Evolutionary conservation across 2,113 vertebrate genomes (phyloP), one percentile per base, ranked within the genome.

Genomic region (Odontophorus gujanensis): DNA sequence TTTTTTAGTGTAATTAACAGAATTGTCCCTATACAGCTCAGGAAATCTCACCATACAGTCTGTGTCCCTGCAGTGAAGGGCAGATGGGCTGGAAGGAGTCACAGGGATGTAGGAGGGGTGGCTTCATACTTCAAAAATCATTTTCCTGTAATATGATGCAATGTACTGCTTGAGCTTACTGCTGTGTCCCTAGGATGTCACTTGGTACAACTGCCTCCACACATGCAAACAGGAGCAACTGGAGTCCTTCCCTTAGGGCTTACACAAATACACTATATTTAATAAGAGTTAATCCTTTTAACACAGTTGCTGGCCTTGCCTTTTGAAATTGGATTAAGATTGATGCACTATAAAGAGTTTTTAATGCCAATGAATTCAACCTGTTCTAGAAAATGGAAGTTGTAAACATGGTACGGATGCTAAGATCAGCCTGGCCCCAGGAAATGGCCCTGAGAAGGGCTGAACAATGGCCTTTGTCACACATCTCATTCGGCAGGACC

Each of bases 231-330:
- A 73, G 90, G 61, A 96, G 71, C 85, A 93, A 96, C 73, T 91
- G 81, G 86, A 95, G 90, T 30, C 85, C 89, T 94, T 90, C 89
- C 95, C 90, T 91, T 40, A 94, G 90, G 95, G 93, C 90, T 96
- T 94, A 93, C 93, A 85, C 88, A 90, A 96, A 96, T 94, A 88
- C 85, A 89, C 93, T 93, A 96, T 94, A 97, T 95, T 97, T 96
- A 96, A 96, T 96, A 96, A 92, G 83, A 96, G 83, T 90, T 97
- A 97, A 96, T 97, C 96, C 94, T 92, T 96, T 96, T 94, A 94
- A 94, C 93, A 93, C 95, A 97, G 94, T 96, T 93, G 77, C 94
- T 95, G 93, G 90, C 78, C 94, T 93, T 90, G 94, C 92, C 93
- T 95, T 93, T 93, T 94, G 93, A 95, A 97, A 97, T 90, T 96